Base-by-base conservation (phyloP, 1,140 invertebrate genomes). In the Cyrtorhinus lividipennis region DNA sequence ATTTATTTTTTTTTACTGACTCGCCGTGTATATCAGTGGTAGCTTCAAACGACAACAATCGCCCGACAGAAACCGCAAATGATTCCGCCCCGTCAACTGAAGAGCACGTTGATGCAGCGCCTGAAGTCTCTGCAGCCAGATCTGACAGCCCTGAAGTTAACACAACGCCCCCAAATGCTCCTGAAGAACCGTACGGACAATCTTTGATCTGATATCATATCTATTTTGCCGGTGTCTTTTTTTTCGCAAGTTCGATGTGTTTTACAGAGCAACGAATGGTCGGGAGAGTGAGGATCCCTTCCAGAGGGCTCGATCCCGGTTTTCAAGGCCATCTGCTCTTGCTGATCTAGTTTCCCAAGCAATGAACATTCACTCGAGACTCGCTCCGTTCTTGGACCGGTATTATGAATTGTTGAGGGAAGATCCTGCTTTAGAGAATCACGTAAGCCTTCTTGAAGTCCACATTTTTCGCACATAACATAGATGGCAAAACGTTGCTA, bases 331-430 rank as follows among this genome's bases (percentile, higher is more conserved):
- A 1, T 70, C 74, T 24, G 78, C 80, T 65, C 76, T 86, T 73
- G 81, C 79, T 24, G 75, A 79, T 65, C 72, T 86, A 12, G 71
- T 86, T 57, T 78, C 81, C 56, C 75, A 76, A 65, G 74, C 84
- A 58, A 70, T 75, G 44, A 71, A 73, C n/a, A 76, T 84, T 1
- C 81, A 85, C 66, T 72, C 72, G n/a, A 76, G 83, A 57, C 72
- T 87, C 26, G 73, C 78, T 65, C 83, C 84, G 1, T 83, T 81
- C 63, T 70, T 86, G 65, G 75, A 80, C 63, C 75, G 76, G 63
- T 85, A 83, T 68, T 76, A 79, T 26, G 69, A 74, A 45, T 75
- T 84, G 44, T 77, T 85, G 69, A 68, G 72, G 24, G 72, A 77
- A 25, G 83, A 86, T 73, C 80, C 80, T 60, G 69, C 72, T 13